Evolutionary conservation across 2,113 vertebrate genomes (phyloP).

Genomic region (Passer montanus): DNA sequence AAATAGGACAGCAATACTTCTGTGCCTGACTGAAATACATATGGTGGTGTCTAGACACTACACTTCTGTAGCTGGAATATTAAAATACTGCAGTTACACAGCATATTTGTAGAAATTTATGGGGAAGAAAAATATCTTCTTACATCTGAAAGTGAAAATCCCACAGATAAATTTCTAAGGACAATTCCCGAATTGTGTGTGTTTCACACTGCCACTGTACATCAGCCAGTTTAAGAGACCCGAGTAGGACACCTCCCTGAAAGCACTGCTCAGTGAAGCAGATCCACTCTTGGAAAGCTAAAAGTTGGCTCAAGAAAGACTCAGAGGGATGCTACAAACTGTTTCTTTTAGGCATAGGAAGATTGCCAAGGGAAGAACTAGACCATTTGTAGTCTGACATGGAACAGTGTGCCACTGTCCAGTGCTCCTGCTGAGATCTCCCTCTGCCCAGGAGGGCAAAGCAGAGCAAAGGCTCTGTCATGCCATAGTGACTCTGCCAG

Average conservation of each 20-base stretch:
- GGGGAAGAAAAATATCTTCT: neutral
- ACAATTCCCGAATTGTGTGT: rapidly evolving
- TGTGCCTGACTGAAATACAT: conserved; percentile 50
- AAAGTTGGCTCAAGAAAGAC: neutral
- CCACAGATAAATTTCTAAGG: neutral
- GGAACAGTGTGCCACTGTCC: neutral
- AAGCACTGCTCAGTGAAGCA: neutral
- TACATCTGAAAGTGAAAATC: neutral
- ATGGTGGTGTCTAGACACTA: conserved; percentile 31
- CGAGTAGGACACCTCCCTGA: neutral
- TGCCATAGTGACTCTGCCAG: no score
- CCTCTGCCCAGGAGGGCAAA: neutral
- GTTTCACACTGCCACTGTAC: neutral
- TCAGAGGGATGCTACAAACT: neutral
- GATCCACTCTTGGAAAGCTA: neutral
- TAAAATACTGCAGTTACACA: neutral
- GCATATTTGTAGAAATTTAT: neutral
- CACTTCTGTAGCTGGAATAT: conserved; percentile 17
- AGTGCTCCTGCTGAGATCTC: neutral
- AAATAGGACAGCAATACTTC: conserved; percentile 9
- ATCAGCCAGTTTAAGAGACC: neutral
- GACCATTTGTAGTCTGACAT: neutral
- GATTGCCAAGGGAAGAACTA: neutral
- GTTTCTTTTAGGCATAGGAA: neutral
- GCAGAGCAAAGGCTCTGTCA: neutral